phyloP scores from a whole-genome alignment of 2,113 vertebrate species.

The Serilophus lunatus region DNA sequence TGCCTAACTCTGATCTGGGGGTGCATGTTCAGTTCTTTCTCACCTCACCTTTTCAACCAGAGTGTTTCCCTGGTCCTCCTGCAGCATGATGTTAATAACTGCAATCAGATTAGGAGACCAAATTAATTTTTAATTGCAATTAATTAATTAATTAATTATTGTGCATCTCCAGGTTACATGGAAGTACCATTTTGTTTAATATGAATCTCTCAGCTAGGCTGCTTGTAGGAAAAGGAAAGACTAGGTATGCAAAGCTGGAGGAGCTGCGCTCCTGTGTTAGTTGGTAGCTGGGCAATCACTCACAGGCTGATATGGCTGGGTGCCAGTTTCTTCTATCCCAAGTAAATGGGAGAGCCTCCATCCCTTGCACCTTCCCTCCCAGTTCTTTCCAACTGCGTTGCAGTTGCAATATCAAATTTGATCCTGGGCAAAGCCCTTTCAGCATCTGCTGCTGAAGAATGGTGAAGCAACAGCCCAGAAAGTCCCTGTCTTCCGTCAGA shows the following conservation, averaged over 20 bases:
- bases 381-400: not conserved
- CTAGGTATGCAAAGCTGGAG: not conserved
- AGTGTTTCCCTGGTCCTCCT: not conserved
- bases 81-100: not conserved
- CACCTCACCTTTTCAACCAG: not conserved
- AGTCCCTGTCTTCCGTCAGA: not conserved
- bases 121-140: slow-evolving; percentile 1
- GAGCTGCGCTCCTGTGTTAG: not conserved
- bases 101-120: not conserved
- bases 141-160: no score
- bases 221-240: not conserved
- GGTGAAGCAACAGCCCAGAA: not conserved
- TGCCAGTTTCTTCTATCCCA: not conserved
- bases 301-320: not conserved
- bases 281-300: not conserved
- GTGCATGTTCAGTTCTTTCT: not conserved
- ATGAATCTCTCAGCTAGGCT: not conserved
- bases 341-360: not conserved
- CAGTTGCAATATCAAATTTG: not conserved
- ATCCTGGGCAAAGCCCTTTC: not conserved
- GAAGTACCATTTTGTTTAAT: not conserved
- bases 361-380: not conserved
- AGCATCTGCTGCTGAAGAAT: not conserved
- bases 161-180: not conserved
- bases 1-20: not conserved